These are phyloP conservation scores for Dipodomys merriami DNA, from an alignment of 2,113 vertebrate genomes.

Conservation along the genomic window DNA sequence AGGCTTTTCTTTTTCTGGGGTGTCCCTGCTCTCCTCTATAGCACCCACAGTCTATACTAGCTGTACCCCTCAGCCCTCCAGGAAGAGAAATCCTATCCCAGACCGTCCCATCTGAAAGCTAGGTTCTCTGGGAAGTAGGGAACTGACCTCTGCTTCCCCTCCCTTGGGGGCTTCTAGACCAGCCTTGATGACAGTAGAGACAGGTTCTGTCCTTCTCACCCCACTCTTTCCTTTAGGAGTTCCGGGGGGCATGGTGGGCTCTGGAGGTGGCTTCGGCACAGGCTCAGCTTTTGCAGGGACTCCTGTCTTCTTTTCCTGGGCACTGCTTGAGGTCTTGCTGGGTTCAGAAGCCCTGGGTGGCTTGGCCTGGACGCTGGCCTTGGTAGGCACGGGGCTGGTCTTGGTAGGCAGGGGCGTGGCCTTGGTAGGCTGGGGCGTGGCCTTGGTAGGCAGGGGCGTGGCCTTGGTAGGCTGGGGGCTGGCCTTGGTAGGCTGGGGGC, in stretches of 20 bases:
- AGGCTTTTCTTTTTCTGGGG: neutral
- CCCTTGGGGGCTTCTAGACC: constrained; percentile 87
- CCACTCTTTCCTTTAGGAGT: constrained; percentile 80
- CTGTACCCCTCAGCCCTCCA: neutral
- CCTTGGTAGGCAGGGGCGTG: too few relatives aligned
- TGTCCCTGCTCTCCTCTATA: neutral
- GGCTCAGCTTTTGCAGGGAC: constrained; percentile 78
- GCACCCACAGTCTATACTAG: neutral
- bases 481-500: constrained; percentile 56
- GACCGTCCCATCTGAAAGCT: neutral
- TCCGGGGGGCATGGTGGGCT: constrained; percentile 79
- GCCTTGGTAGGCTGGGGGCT: constrained; percentile 73
- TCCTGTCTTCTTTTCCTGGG: constrained; percentile 86
- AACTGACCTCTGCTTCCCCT: constrained; percentile 95
- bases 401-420: constrained; percentile 79
- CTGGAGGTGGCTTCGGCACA: constrained; percentile 76
- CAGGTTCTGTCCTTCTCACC: constrained; percentile 79
- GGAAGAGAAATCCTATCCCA: neutral
- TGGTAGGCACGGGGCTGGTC: constrained; percentile 48
- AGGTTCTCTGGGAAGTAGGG: neutral
- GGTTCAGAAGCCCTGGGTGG: constrained; percentile 86
- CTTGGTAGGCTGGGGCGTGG: constrained; percentile 80
- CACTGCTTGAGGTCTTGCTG: constrained; percentile 84
- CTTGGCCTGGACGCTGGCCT: constrained; percentile 83
- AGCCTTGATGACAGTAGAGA: constrained; percentile 88